Conservation (phyloP, 2,113 vertebrate species). For the Callopanchax toddi region DNA sequence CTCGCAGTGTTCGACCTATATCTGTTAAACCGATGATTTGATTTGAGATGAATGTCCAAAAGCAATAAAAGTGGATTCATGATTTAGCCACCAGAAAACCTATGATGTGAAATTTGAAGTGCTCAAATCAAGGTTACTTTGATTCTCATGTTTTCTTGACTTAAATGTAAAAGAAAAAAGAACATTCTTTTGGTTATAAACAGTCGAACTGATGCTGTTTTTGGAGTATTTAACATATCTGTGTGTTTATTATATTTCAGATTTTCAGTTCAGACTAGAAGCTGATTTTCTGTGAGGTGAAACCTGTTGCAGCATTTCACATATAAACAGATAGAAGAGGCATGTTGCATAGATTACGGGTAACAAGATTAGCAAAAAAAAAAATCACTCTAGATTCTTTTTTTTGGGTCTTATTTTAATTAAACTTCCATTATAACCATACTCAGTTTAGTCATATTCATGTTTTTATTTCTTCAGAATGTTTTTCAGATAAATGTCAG, state of each 20-base stretch:
- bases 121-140: constrained; percentile 22
- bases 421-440: constrained; percentile 62
- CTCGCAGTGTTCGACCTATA: neutral
- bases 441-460: constrained; percentile 41
- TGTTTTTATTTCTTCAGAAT: constrained; percentile 65
- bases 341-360: constrained; percentile 95
- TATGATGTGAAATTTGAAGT: constrained; percentile 37
- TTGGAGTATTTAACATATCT: constrained; percentile 54
- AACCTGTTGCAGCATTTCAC: constrained; percentile 71
- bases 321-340: constrained; percentile 79
- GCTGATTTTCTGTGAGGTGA: constrained; percentile 66
- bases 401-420: constrained; percentile 38
- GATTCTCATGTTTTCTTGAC: neutral
- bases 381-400: constrained; percentile 65
- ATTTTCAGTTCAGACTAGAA: constrained; percentile 61
- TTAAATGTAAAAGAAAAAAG: neutral
- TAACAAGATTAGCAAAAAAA: constrained; percentile 77
- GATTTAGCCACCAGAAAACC: constrained; percentile 10
- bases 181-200: constrained; percentile 10
- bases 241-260: constrained; percentile 63
- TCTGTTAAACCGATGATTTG: no score
- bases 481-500: constrained; percentile 74
- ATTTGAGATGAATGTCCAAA: constrained; percentile 7
- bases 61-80: constrained; percentile 37
- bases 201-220: constrained; percentile 42